Conservation (phyloP, 92 coral and sea anemone genomes). For the Zoanthus sansibaricus region DNA sequence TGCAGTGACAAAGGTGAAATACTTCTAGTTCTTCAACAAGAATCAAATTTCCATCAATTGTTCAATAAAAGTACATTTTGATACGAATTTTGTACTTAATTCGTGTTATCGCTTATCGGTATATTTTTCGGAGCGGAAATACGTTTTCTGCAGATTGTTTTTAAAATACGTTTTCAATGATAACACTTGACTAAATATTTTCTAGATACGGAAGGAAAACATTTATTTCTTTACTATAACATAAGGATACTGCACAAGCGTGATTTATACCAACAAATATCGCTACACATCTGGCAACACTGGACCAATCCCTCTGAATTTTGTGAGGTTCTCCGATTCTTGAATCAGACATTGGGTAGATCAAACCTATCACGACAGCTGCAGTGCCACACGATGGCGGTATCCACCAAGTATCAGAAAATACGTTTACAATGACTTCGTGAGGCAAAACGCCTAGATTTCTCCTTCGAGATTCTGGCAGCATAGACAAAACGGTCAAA, state of each 20-base stretch:
- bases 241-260: slow-evolving; percentile 98
- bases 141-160: neutral
- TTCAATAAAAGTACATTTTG: no score
- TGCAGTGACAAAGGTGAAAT: neutral
- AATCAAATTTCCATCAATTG: no score
- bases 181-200: neutral
- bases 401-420: slow-evolving; percentile 95
- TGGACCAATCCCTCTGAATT: slow-evolving; percentile 95
- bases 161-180: neutral
- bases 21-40: no score
- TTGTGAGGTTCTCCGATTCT: slow-evolving; percentile 96
- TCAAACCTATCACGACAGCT: slow-evolving; percentile 89
- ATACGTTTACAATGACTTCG: slow-evolving; percentile 82
- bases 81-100: no score
- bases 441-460: slow-evolving; percentile 79
- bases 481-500: slow-evolving; percentile 83
- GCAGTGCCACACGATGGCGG: slow-evolving; percentile 97
- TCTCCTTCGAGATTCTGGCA: slow-evolving; percentile 89
- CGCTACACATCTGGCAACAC: slow-evolving; percentile 93
- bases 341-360: slow-evolving; percentile 92
- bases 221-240: neutral
- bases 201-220: neutral
- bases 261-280: slow-evolving; percentile 96
- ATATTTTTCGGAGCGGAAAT: no score
- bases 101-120: no score